phyloP scores from a whole-genome alignment of 2,888 invertebrate genomes.

The Pachycephus smyrnensis region DNA sequence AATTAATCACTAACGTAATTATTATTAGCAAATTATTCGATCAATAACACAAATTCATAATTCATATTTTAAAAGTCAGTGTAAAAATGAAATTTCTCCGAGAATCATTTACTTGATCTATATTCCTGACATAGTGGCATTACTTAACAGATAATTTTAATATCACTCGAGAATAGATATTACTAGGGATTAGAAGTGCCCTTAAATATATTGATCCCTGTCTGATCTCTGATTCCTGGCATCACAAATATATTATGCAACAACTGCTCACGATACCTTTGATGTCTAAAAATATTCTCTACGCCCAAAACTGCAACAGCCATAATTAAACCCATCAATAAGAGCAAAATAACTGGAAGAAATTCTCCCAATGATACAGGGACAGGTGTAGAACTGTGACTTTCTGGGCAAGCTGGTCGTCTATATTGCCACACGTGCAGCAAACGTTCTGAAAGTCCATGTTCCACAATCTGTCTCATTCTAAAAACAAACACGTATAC shows the following conservation, averaged over 20 bases:
- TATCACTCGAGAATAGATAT: too few relatives aligned
- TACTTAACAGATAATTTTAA: too few relatives aligned
- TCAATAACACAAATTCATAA: background rate
- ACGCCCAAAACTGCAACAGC: conserved; percentile 36
- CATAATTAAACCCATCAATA: conserved; percentile 36
- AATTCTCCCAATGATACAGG: conserved; percentile 51
- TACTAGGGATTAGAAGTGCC: background rate
- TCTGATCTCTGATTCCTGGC: background rate
- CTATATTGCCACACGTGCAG: conserved; percentile 43
- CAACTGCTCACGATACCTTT: background rate
- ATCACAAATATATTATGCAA: background rate
- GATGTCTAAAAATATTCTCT: conserved; percentile 28
- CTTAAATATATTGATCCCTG: too few relatives aligned
- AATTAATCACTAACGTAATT: background rate
- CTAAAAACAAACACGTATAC: conserved; percentile 14
- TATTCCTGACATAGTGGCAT: too few relatives aligned
- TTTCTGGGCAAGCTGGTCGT: conserved; percentile 49
- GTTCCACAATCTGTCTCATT: conserved; percentile 47
- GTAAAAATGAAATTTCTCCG: background rate
- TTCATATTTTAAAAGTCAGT: background rate
- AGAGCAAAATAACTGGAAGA: conserved; percentile 46
- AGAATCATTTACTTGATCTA: too few relatives aligned
- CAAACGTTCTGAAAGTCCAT: conserved; percentile 40
- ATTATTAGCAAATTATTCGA: background rate
- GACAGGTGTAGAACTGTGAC: conserved; percentile 45